Conservation (phyloP, 1,140 invertebrate species). For the Pygmarrhopalites habei region DNA sequence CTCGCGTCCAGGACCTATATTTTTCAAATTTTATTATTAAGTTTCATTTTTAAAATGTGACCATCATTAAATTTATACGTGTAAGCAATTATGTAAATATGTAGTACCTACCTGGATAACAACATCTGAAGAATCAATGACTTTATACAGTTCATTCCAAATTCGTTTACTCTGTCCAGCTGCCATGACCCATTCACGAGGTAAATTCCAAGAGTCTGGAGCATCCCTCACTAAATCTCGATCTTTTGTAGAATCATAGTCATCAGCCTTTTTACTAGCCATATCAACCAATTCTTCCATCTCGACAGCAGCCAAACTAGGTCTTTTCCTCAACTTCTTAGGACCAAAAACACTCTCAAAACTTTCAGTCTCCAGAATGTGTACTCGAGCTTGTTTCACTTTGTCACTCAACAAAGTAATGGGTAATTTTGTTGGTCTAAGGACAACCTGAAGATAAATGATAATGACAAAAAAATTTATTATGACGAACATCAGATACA, state of each 20-base stretch:
- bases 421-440: conserved; percentile 92
- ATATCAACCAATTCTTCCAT: conserved; percentile 62
- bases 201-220: conserved; percentile 61
- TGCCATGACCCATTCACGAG: conserved; percentile 58
- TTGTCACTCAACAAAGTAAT: conserved; percentile 91
- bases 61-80: no score
- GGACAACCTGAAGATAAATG: conserved; percentile 58
- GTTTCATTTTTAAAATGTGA: no score
- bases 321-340: conserved; percentile 84
- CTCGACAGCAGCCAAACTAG: conserved; percentile 66
- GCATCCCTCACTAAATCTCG: conserved; percentile 66
- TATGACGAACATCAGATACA: neutral
- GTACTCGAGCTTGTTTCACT: conserved; percentile 74
- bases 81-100: neutral
- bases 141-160: conserved; percentile 99
- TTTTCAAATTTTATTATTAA: no score
- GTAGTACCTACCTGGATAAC: conserved; percentile 69
- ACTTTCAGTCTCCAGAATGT: conserved; percentile 90
- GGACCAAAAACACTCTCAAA: conserved; percentile 92
- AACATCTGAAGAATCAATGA: conserved; percentile 97
- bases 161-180: conserved; percentile 94
- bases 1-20: no score
- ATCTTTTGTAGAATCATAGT: conserved; percentile 74
- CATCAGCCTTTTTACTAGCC: conserved; percentile 60
- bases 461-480: neutral